Conservation (phyloP, 2,797 vertebrate genomes). For the Enteromius treurensis region DNA sequence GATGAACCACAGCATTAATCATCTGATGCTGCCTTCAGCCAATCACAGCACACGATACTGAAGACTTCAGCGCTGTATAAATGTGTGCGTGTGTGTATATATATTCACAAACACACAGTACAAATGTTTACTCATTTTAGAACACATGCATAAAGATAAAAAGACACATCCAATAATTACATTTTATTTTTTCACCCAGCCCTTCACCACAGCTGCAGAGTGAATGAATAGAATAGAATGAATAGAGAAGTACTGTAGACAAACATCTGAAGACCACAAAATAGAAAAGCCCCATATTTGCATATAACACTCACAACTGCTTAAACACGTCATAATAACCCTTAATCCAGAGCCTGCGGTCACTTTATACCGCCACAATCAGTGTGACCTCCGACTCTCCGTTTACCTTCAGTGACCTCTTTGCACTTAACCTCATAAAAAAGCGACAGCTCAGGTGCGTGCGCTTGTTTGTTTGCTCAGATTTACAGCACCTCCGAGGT, state of each 20-base stretch:
- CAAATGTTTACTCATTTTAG: too few relatives aligned
- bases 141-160: neutral
- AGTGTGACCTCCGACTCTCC: constrained; percentile 12
- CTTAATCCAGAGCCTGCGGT: neutral
- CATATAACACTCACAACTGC: neutral
- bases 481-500: constrained; percentile 43
- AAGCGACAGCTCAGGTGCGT: constrained; percentile 24
- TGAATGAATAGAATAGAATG: neutral
- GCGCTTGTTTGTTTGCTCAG: constrained; percentile 43
- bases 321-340: neutral
- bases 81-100: constrained; percentile 16
- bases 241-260: neutral
- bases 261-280: constrained; percentile 6
- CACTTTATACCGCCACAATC: constrained; percentile 9
- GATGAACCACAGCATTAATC: constrained; percentile 70
- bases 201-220: neutral
- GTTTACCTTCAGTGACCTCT: neutral
- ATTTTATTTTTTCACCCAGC: neutral
- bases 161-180: too few relatives aligned
- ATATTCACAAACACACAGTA: too few relatives aligned
- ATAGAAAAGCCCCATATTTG: neutral
- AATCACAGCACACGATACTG: constrained; percentile 77
- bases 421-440: constrained; percentile 15
- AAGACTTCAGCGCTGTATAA: constrained; percentile 57
- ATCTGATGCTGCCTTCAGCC: constrained; percentile 69